Evolutionary conservation across 1,140 invertebrate species (phyloP).

Genomic region (Riptortus pedestris): DNA sequence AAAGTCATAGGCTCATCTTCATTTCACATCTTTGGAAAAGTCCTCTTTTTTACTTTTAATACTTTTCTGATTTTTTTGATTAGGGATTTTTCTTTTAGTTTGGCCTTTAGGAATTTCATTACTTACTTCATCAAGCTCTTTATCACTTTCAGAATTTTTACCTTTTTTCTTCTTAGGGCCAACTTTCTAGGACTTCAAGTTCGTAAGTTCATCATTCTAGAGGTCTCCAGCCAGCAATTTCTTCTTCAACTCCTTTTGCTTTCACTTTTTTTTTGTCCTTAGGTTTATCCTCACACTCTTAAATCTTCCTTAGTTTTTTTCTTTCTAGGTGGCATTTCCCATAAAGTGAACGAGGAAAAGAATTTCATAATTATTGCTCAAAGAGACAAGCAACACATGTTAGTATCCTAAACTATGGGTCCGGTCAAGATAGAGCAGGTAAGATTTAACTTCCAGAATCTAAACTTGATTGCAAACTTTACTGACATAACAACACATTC

Average conservation of each 20-base stretch:
- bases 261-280: slow-evolving; percentile 37
- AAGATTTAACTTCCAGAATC: no score
- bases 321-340: slow-evolving; percentile 30
- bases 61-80: slow-evolving; percentile 10
- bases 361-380: not conserved
- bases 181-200: slow-evolving; percentile 29
- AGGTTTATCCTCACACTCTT: slow-evolving; percentile 31
- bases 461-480: no score
- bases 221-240: slow-evolving; percentile 32
- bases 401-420: no score
- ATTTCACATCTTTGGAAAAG: slow-evolving; percentile 23
- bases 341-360: no score
- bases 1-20: slow-evolving; percentile 27
- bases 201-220: slow-evolving; percentile 34
- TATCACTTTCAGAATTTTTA: slow-evolving; percentile 30
- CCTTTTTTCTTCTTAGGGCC: slow-evolving; percentile 25
- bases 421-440: no score
- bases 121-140: slow-evolving; percentile 22
- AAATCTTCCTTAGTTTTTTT: slow-evolving; percentile 38
- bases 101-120: not conserved
- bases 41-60: no score
- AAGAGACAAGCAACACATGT: no score
- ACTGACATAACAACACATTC: no score
- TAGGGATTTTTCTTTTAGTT: not conserved
- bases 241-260: slow-evolving; percentile 32